Conservation (phyloP, 2,888 invertebrate species). For the Autographa pulchrina region DNA sequence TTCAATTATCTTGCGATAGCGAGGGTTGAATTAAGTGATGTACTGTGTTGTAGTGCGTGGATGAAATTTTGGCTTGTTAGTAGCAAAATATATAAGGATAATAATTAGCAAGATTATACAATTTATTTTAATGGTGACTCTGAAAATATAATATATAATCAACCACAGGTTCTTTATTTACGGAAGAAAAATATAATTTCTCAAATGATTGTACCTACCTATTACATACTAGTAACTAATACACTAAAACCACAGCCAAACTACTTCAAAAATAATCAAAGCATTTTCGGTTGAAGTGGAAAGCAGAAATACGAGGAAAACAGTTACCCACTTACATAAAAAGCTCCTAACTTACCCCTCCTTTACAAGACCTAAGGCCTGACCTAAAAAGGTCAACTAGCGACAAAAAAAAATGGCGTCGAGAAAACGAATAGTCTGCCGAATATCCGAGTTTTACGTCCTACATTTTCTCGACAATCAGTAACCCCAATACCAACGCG, state of each 20-base stretch:
- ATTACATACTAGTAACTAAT: too few species aligned
- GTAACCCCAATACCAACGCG: constrained; percentile 26
- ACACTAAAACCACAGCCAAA: background rate
- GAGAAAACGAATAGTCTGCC: constrained; percentile 7
- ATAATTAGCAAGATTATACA: too few species aligned
- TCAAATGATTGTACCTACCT: too few species aligned
- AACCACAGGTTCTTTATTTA: too few species aligned
- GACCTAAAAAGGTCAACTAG: constrained; percentile 10
- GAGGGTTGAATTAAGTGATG: background rate
- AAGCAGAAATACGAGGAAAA: constrained; percentile 2
- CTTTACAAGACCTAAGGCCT: constrained; percentile 6
- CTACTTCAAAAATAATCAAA: background rate
- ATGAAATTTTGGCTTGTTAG: background rate
- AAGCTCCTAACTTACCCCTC: constrained; percentile 6
- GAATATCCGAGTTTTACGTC: constrained; percentile 5
- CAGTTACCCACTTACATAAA: constrained; percentile 6
- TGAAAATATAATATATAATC: too few species aligned
- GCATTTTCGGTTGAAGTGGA: background rate
- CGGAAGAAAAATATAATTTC: too few species aligned
- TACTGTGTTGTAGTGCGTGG: background rate
- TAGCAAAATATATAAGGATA: background rate
- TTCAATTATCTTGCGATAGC: background rate
- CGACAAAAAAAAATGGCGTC: background rate
- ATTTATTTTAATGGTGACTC: too few species aligned
- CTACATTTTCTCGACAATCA: constrained; percentile 29